Base-by-base conservation (phyloP, 2,888 invertebrate species). In the Nebria salina region DNA sequence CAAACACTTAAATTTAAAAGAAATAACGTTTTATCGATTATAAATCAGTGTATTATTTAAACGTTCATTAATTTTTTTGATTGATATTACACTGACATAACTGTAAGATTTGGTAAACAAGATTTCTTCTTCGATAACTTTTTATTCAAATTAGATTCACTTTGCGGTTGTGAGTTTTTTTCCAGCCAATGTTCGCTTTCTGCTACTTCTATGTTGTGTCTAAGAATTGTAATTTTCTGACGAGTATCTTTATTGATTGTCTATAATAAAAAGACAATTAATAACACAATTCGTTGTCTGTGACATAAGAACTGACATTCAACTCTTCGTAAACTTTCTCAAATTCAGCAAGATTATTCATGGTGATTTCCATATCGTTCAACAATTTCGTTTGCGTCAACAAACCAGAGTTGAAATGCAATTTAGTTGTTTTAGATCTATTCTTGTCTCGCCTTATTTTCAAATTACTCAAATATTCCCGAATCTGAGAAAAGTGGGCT, bases 381-480 rank as follows among this genome's bases (percentile, higher is more conserved):
- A 91, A 84, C 73, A 91, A 85, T 11, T 88, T 87, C 77, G 89
- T 88, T 84, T 91, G 90, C 1, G 90, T 90, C n/a, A 91, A 85
- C 42, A 91, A 86, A 13, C 91, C 91, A 83, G 90, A 89, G 77
- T 89, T 89, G 82, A 89, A 88, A 74, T 88, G 85, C 75, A 91
- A 84, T 82, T 87, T 86, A 34, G 87, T 87, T 70, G 89, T 89
- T 83, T 88, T 88, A 15, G 86, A 86, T 77, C 91, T 86, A 77
- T 89, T 87, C 1, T 85, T 85, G 84, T 91, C 91, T 54, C 90
- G 85, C 11, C 88, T 87, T 83, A 86, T 85, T 84, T 88, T 88
- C 65, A 85, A 82, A n/a, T 81, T 76, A 86, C 90, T 87, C 86
- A 91, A 75, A 83, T 87, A 82, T 87, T 87, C 87, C 76, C 88